Conservation (phyloP, 2,797 vertebrate species). For the Acanthopagrus latus region DNA sequence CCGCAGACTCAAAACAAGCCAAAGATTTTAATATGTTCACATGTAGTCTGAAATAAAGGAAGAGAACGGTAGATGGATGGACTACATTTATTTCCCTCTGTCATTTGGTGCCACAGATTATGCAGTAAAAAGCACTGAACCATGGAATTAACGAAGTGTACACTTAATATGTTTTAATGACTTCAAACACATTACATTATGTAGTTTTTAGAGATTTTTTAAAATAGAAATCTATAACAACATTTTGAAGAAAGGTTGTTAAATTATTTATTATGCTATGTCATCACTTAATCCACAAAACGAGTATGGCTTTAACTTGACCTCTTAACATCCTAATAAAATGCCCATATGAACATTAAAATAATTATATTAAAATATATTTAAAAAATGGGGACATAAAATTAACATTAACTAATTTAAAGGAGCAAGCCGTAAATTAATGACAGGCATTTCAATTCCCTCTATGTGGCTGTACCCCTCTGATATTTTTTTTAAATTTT, state of each 20-base stretch:
- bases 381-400: slow-evolving; percentile 9
- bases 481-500: background rate
- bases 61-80: slow-evolving; percentile 53
- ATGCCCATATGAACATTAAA: background rate
- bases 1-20: slow-evolving; percentile 90
- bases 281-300: background rate
- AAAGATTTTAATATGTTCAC: slow-evolving; percentile 99
- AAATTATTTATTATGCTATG: background rate
- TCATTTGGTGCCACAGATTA: background rate
- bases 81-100: slow-evolving; percentile 49
- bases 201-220: background rate
- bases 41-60: slow-evolving; percentile 97
- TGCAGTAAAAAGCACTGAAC: background rate
- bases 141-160: too few species aligned
- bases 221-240: background rate
- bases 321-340: background rate
- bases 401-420: slow-evolving; percentile 17
- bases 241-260: background rate
- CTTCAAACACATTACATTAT: background rate
- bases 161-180: too few species aligned
- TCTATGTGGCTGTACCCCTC: background rate
- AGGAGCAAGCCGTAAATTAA: background rate
- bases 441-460: background rate
- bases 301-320: background rate
- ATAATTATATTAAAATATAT: too few species aligned